Evolutionary conservation across 2,797 vertebrate genomes (phyloP).

Genomic region (Oceanodroma leucorhoa): DNA sequence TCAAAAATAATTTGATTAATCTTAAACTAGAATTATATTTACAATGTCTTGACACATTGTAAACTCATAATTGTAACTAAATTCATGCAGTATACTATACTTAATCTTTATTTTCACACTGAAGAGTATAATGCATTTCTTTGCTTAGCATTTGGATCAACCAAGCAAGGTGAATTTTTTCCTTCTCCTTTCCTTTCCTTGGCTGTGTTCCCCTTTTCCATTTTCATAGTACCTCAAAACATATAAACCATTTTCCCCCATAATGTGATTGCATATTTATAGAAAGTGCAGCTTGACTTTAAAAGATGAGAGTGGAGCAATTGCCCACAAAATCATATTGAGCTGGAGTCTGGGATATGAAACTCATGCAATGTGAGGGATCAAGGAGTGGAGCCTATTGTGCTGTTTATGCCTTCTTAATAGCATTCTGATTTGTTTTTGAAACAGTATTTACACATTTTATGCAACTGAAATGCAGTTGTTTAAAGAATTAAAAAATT

Average conservation of each 20-base stretch:
- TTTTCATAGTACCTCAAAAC: conserved; percentile 40
- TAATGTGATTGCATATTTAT: neutral
- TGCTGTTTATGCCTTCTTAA: neutral
- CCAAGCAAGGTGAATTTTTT: neutral
- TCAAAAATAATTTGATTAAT: conserved; percentile 33
- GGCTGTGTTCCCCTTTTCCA: conserved; percentile 4
- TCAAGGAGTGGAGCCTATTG: neutral
- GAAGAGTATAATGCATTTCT: neutral
- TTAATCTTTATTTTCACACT: neutral
- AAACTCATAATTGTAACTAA: conserved; percentile 34
- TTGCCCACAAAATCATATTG: neutral
- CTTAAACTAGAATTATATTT: conserved; percentile 37
- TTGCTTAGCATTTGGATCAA: neutral
- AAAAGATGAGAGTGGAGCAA: neutral
- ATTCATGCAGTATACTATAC: neutral
- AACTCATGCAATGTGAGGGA: neutral
- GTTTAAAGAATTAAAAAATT: neutral
- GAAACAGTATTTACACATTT: neutral
- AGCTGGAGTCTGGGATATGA: neutral
- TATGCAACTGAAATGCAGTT: neutral
- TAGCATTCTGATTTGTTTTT: neutral
- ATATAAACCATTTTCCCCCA: neutral
- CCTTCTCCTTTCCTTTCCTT: conserved; percentile 21
- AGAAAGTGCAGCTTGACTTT: neutral
- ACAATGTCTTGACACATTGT: neutral